phyloP scores from a whole-genome alignment of 2,888 invertebrate genomes.

The Pelosia muscerda region DNA sequence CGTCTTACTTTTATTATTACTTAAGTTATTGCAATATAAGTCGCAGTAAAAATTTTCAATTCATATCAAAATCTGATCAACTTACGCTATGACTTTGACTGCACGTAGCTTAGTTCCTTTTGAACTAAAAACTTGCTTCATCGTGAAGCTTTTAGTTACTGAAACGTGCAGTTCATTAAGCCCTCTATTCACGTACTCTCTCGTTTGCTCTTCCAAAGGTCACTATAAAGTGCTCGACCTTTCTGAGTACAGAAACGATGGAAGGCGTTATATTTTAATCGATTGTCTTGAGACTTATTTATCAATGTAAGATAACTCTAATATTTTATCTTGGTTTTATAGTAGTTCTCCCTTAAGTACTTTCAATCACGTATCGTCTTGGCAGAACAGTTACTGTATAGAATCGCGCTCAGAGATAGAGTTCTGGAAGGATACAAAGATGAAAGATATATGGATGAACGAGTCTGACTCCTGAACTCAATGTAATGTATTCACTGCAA shows the following conservation, averaged over 20 bases:
- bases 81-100: background rate
- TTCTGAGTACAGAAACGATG: background rate
- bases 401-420: background rate
- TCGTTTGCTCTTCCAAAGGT: conserved; percentile 16
- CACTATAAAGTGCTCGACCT: background rate
- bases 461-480: no score
- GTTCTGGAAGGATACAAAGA: background rate
- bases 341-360: background rate
- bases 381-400: background rate
- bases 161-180: conserved; percentile 32
- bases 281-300: background rate
- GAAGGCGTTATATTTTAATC: background rate
- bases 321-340: background rate
- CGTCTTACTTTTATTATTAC: no score
- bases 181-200: conserved; percentile 25
- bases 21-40: no score
- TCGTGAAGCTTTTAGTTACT: conserved; percentile 13
- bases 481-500: no score
- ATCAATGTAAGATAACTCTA: background rate
- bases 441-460: background rate
- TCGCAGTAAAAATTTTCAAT: no score
- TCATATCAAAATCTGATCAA: no score
- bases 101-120: background rate
- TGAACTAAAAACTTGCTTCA: background rate
- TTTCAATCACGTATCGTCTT: background rate